Evolutionary conservation across 1,140 invertebrate species (phyloP), one percentile per base, ranked within the genome.

Genomic region (Chionoecetes opilio): DNA sequence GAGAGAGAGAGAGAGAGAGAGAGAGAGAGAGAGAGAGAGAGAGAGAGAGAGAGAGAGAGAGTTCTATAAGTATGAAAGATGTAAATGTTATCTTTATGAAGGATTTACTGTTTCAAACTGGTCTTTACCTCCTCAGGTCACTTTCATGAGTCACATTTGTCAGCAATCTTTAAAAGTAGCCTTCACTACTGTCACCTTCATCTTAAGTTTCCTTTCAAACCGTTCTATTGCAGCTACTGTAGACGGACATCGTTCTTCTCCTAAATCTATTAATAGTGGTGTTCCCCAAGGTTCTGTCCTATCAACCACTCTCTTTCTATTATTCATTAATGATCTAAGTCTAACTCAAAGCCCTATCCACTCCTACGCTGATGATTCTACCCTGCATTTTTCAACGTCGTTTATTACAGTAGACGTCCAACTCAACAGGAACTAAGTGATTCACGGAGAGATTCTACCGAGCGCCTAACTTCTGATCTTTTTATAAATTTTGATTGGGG

Each of bases 1-100:
- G 29, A 87, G 85, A 87, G 85, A 86, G 85, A 86, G 85, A 86
- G 85, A 86, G 85, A 86, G 53, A 75, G 53, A 75, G 53, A 75
- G 53, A 75, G 53, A 75, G 53, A 75, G 53, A 75, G 53, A 75
- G 53, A 75, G 53, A 9, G 21, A 26, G 53, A 75, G 9, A 75
- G 53, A 75, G 53, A 9, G 53, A 75, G 21, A 26, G 53, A 9
- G 8, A 21, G 21, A 21, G 21, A 21, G 8, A 9, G 53, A 5
- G 1, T n/a, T 53, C 46, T 53, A 53, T 17, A 1, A 17, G 46
- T 14, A 53, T n/a, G 26, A n/a, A 75, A 75, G 8, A 75, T 75
- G 63, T n/a, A 75, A 75, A 75, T 75, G 63, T 6, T 17, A 75
- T 5, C 6, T 75, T 75, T 11, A 26, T 21, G 63, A 21, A 21